Percentiles rank a stretch among this genome's conserved stretches.
Conservation (phyloP, 2,113 vertebrate genomes). For the Butorides virescens region DNA sequence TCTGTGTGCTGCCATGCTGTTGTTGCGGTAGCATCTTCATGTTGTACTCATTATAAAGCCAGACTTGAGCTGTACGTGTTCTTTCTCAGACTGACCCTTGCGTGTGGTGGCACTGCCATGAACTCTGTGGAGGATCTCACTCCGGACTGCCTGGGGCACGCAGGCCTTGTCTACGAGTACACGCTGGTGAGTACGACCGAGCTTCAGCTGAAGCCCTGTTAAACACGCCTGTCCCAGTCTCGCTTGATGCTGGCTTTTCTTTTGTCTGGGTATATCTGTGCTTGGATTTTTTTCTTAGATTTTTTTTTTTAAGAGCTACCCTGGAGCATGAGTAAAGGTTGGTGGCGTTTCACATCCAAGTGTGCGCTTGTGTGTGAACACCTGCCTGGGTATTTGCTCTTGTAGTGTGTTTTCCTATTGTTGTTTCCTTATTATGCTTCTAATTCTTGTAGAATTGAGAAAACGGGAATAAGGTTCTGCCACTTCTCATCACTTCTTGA, state of each 20-base stretch:
- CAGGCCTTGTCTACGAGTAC: slow-evolving; percentile 93
- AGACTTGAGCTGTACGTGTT: not conserved
- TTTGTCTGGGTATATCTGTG: no score
- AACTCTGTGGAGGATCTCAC: slow-evolving; percentile 94
- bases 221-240: rapidly evolving
- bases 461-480: not conserved
- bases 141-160: slow-evolving; percentile 88
- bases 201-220: not conserved
- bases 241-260: not conserved
- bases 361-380: not conserved
- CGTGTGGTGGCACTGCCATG: slow-evolving; percentile 91
- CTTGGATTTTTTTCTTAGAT: not conserved
- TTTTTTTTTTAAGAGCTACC: not conserved
- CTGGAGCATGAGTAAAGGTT: not conserved
- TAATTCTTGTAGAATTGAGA: not conserved
- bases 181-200: slow-evolving; percentile 81
- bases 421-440: not conserved
- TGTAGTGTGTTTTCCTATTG: not conserved
- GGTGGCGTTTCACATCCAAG: not conserved
- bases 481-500: not conserved
- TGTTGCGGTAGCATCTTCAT: rapidly evolving
- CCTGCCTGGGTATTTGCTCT: not conserved
- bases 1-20: not conserved
- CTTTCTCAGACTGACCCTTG: slow-evolving; percentile 83
- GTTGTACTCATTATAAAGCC: not conserved